Evolutionary conservation across 2,888 invertebrate species (phyloP), one percentile per base, ranked within the genome.

Genomic region (Aphodius sticticus): DNA sequence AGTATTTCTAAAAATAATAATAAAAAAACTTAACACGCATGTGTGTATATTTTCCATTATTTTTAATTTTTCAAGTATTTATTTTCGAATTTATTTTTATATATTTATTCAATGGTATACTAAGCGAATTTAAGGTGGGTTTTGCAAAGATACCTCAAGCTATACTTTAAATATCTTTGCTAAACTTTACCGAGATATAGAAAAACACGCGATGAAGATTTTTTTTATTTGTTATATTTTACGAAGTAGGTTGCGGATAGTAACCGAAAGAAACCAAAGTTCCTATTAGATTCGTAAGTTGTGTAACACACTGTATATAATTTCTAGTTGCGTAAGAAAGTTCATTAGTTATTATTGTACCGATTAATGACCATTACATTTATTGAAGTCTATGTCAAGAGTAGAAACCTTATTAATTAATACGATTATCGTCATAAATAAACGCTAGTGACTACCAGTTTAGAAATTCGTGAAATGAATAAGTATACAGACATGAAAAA

Each of bases 201-300:
- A 74, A 71, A 14, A 71, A 74, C 9, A 74, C 37, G 37, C 74
- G 74, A 72, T 16, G 26, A 74, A 37, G 37, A 74, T 36, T 74
- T 74, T 35, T 74, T 74, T 74, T 74, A 36, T 74, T 74, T 37
- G 74, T 74, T 74, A 36, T 74, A 74, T 74, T 74, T 37, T 74
- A 75, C 38, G 76, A 77, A 80, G 80, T 80, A 80, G 69, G 81
- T 69, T 86, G 84, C 83, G 86, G 86, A 83, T 86, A 86, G 88
- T 90, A 90, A 88, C 89, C 87, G 90, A 91, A 91, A 90, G 91
- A 91, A 91, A 92, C 91, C 91, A 91, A 91, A 91, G 91, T 92
- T 92, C 91, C 92, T 92, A 92, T 90, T 91, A 90, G 89, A 87
- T 88, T 74, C 88, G 77, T 86, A 86, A 87, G 85, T 77, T 53